phyloP scores from a whole-genome alignment of 2,113 vertebrate species.

The Phocoena phocoena region DNA sequence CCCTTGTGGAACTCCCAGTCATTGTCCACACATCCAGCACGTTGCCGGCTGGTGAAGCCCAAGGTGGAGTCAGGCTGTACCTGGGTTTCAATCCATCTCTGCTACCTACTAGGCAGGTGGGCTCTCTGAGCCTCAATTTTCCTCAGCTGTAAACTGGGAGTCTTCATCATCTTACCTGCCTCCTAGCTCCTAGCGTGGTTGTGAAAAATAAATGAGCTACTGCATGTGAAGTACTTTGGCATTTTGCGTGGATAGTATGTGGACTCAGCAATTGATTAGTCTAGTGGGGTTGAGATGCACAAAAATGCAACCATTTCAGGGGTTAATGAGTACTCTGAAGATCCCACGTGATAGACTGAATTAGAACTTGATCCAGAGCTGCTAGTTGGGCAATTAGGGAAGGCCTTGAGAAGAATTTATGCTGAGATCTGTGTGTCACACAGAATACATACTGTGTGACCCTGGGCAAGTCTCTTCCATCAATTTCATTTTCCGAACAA shows the following conservation, averaged over 20 bases:
- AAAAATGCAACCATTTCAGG: neutral
- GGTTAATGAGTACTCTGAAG: neutral
- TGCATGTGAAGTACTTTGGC: neutral
- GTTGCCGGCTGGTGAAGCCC: neutral
- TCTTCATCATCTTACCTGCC: neutral
- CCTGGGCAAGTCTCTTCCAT: neutral
- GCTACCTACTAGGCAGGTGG: neutral
- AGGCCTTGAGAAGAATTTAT: neutral
- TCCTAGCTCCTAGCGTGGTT: neutral
- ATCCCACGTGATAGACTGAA: neutral
- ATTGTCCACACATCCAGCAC: neutral
- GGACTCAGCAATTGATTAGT: neutral
- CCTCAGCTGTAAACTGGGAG: neutral
- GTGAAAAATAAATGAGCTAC: neutral
- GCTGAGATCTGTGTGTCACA: neutral
- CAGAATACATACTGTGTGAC: neutral
- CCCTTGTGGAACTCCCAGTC: neutral
- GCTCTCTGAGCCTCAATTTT: neutral
- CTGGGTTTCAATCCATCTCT: neutral
- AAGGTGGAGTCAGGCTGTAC: neutral
- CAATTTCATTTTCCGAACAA: constrained; percentile 1
- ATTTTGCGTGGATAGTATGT: neutral
- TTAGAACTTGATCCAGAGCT: neutral
- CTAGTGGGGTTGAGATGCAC: neutral
- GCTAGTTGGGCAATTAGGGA: neutral